Percentiles rank a stretch among this genome's conserved stretches.
Evolutionary conservation across 2,113 vertebrate species (phyloP).

Genomic region (Ameiurus melas): DNA sequence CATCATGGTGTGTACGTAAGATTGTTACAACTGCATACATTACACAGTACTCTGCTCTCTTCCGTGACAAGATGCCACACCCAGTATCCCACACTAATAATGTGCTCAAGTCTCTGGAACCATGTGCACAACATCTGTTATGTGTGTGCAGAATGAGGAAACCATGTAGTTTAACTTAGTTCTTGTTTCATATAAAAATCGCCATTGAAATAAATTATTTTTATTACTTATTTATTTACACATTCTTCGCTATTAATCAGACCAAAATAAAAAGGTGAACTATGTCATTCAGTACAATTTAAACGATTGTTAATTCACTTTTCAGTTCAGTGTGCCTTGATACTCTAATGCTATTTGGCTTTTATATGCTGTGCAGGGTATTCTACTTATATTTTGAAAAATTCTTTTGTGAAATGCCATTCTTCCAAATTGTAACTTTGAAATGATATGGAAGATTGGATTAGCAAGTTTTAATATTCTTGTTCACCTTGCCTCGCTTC

Average conservation of each 20-base stretch:
- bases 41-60: constrained; percentile 9
- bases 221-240: not conserved
- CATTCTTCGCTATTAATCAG: not conserved
- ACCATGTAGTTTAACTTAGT: constrained; percentile 1
- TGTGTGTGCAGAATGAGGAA: not conserved
- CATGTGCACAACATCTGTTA: constrained; percentile 24
- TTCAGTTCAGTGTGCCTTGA: not conserved
- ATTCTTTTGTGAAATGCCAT: not conserved
- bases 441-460: not conserved
- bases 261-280: not conserved
- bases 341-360: not conserved
- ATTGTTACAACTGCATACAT: constrained; percentile 22
- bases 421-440: not conserved
- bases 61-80: constrained; percentile 2
- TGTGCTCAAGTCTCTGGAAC: not conserved
- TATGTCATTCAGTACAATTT: not conserved
- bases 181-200: not conserved
- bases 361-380: not conserved
- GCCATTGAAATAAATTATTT: not conserved
- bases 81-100: constrained; percentile 20
- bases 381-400: not conserved
- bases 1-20: not conserved
- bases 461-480: not conserved
- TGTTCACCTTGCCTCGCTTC: not conserved
- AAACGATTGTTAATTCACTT: not conserved